Base-by-base conservation (phyloP, 92 coral and sea anemone genomes). In the Nematostella vectensis region DNA sequence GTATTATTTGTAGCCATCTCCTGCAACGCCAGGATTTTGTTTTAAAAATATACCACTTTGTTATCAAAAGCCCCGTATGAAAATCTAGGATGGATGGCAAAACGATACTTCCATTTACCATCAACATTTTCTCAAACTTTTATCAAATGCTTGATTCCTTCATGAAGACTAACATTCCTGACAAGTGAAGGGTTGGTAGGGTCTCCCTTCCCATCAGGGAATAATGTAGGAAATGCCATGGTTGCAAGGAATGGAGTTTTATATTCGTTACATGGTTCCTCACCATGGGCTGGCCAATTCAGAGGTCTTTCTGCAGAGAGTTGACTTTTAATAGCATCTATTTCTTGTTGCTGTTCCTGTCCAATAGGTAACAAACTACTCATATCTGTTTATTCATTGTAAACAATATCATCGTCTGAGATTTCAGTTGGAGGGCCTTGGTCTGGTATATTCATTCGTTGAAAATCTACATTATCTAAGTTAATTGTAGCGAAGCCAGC, bases 151-250 rank as follows among this genome's bases (percentile, higher is more conserved):
- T 68, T 78, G 3, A 64, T 45, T 22, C 60, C 31, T 31, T 71
- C 65, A 15, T 29, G 28, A 49, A 79, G 54, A 27, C 75, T 62
- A 19, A 66, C 80, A 59, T 79, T 75, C 53, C 67, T 72, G 0
- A 44, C 11, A 20, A 71, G 31, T 55, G 57, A 50, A 24, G 49
- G 67, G 55, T 65, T 70, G 11, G 78, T 62, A 16, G 73, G 80
- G 38, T 77, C 69, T 11, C 78, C 83, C 51, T 69, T 77, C n/a
- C 83, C 83, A 70, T 77, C 83, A 29, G 83, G 83, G 49, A 77
- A 77, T 38, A 77, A 63, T 36, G 73, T 61, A 6, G 83, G 78
- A 56, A 77, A 74, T 21, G 83, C 83, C 83, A 77, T 77, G 25
- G 78, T 77, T 23, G 78, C 83, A 29, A 77, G 53, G 57, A 40